Base-by-base conservation (phyloP, 2,888 invertebrate genomes). In the Neoaliturus tenellus region DNA sequence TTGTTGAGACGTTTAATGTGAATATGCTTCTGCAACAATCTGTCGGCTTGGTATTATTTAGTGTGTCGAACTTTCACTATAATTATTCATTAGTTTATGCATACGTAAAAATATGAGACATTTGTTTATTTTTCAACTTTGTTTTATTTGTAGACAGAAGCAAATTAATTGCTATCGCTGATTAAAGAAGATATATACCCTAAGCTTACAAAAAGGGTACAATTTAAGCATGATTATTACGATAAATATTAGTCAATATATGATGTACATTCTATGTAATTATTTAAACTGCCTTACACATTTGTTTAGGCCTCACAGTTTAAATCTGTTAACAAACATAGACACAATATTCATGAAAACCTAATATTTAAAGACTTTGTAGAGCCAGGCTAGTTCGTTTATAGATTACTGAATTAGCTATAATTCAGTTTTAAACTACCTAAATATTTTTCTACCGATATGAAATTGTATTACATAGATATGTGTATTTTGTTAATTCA, bases 141-240 rank as follows among this genome's bases (percentile, higher is more conserved):
- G 14, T 28, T 31, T 62, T 62, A 14, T 62, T 62, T 28, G 62
- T 62, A 62, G 62, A 62, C 4, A 58, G 48, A n/a, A 62, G 62
- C 62, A 62, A 62, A 62, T 62, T 8, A 62, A 62, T 28, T 62
- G 62, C 62, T 62, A 31, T 28, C 62, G 62, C 62, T 62, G 62
- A 31, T 14, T 0, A 23, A 14, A 51, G 12, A 20, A 10, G n/a
- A 4, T 20, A 12, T 51, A 20, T 51, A 44, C 51, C 51, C 20
- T 23, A 10, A 51, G 51, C 51, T 23, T 44, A 44, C 12, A 44
- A 4, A 20, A 14, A 23, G 51, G 51, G 51, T 20, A 23, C 4
- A 28, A 69, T 23, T 35, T 31, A 3, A 69, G 33, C 69, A 69
- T 69, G 69, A 35, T 28, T 12, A 62, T 62, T 62, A 28, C 25